Conservation (phyloP, 2,113 vertebrate species). For the Phrynosoma blainvillii region DNA sequence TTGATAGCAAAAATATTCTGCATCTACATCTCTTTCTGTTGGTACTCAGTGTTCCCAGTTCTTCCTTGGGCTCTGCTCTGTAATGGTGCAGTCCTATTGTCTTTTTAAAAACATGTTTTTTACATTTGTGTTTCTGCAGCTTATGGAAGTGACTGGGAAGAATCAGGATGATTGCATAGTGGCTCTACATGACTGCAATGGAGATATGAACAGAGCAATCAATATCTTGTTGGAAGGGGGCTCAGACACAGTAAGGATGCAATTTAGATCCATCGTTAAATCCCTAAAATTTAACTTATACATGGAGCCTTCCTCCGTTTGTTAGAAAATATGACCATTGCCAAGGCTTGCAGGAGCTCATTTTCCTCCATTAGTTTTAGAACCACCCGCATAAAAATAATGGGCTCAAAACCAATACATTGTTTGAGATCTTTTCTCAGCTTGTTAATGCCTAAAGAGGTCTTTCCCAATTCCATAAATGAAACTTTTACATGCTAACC, state of each 20-base stretch:
- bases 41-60: not conserved
- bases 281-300: not conserved
- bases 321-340: not conserved
- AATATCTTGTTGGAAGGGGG: constrained; percentile 93
- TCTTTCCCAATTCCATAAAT: too few relatives aligned
- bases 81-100: not conserved
- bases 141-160: constrained; percentile 96
- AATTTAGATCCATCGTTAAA: not conserved
- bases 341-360: not conserved
- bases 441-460: too few relatives aligned
- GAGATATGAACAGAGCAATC: constrained; percentile 95
- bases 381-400: not conserved
- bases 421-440: not conserved
- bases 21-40: not conserved
- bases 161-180: constrained; percentile 95
- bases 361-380: not conserved
- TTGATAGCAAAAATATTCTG: too few relatives aligned
- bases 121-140: constrained; percentile 72
- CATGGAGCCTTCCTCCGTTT: fast-evolving
- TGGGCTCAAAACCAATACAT: not conserved
- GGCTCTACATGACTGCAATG: constrained; percentile 93
- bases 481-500: too few relatives aligned
- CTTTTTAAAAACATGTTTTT: constrained; percentile 37
- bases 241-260: constrained; percentile 84
- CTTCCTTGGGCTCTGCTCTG: not conserved